A percentile compares a stretch with the other conserved stretches of the same genome.
phyloP scores from a whole-genome alignment of 2,797 vertebrate genomes.

The Sphenopsis melanotis region DNA sequence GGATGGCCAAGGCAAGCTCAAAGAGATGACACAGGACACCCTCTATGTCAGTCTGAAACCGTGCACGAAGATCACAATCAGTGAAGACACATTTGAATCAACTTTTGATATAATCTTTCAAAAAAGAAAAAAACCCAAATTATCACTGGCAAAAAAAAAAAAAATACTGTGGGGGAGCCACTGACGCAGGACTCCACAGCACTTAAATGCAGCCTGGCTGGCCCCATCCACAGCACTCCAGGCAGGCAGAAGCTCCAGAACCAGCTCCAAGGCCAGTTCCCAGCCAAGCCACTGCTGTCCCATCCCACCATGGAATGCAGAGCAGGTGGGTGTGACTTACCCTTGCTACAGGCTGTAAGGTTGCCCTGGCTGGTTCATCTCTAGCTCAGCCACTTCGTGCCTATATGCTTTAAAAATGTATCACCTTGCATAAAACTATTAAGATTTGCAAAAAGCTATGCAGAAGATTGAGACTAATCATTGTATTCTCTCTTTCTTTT shows the following conservation, averaged over 20 bases:
- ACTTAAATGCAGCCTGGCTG: not conserved
- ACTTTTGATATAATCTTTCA: slow-evolving; percentile 4
- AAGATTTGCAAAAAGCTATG: not conserved
- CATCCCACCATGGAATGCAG: not conserved
- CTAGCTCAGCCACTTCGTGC: not conserved
- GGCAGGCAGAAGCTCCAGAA: not conserved
- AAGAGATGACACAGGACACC: not conserved
- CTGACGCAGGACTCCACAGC: not conserved
- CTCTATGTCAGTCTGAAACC: not conserved
- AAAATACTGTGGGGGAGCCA: not conserved
- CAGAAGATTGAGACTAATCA: not conserved
- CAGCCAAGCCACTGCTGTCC: not conserved
- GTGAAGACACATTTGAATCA: not conserved
- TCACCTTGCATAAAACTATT: not conserved
- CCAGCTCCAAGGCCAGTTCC: not conserved
- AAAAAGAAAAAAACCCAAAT: not conserved
- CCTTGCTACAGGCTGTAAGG: not conserved
- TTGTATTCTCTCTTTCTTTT: not conserved
- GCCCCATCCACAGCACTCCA: not conserved
- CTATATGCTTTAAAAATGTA: not conserved
- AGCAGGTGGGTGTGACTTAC: slow-evolving; percentile 4
- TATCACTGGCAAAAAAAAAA: not conserved
- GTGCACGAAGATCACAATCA: slow-evolving; percentile 24
- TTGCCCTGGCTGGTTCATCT: not conserved
- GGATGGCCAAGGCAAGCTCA: not conserved